These are phyloP conservation scores for Rhaphigaster nebulosa DNA, from an alignment of 2,888 invertebrate genomes.

Conservation along the genomic window DNA sequence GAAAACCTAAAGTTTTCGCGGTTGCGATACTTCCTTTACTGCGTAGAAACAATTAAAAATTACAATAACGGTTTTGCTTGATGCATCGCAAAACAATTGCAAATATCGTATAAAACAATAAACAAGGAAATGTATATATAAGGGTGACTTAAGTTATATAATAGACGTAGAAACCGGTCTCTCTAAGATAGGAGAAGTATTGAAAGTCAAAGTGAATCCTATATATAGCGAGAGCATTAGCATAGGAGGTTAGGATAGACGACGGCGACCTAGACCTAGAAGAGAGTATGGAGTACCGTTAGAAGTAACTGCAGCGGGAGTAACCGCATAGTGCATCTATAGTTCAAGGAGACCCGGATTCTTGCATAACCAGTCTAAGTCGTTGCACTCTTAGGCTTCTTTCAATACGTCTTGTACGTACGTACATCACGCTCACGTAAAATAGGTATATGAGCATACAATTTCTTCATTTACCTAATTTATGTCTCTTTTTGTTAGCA, in stretches of 20 bases:
- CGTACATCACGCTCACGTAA: no score
- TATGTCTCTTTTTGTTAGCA: no score
- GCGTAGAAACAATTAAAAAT: no score
- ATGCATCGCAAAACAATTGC: no score
- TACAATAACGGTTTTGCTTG: no score
- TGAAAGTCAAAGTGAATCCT: slow-evolving; percentile 18
- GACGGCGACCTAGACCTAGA: slow-evolving; percentile 28
- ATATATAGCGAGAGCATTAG: background rate
- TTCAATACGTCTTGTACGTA: background rate
- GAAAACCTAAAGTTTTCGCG: no score
- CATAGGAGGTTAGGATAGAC: slow-evolving; percentile 35
- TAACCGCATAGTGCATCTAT: slow-evolving; percentile 31
- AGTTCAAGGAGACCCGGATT: slow-evolving; percentile 34
- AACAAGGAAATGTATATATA: no score
- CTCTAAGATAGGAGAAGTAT: background rate
- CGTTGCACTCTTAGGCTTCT: background rate
- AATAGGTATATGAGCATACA: no score
- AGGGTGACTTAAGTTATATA: no score
- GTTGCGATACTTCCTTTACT: no score
- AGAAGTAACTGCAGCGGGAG: background rate
- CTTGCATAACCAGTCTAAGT: slow-evolving; percentile 24
- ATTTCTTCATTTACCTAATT: no score
- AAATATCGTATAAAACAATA: no score
- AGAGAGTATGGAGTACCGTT: slow-evolving; percentile 41
- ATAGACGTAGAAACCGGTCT: background rate